Conservation (phyloP, 2,113 vertebrate genomes). For the Anhinga anhinga region DNA sequence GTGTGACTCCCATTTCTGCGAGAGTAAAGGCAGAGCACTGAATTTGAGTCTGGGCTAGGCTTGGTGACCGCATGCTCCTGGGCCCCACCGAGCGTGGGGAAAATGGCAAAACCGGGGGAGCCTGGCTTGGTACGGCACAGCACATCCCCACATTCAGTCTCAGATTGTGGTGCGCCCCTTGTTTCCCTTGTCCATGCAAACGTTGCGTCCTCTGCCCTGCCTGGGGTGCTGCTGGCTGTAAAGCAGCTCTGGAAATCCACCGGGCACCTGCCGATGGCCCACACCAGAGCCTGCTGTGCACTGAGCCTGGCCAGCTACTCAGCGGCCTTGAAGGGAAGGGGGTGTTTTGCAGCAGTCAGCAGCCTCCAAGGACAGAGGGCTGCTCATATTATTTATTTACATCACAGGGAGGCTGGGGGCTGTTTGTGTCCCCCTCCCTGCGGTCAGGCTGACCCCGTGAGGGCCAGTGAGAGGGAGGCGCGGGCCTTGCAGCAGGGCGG, state of each 20-base stretch:
- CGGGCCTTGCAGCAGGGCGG: background rate
- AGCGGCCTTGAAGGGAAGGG: background rate
- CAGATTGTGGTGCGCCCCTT: accelerated
- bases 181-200: accelerated
- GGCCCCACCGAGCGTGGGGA: accelerated
- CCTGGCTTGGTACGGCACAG: background rate
- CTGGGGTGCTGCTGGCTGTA: background rate
- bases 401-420: background rate
- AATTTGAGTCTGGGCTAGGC: background rate
- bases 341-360: background rate
- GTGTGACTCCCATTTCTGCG: background rate
- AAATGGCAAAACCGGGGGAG: accelerated
- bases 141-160: background rate
- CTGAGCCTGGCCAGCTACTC: accelerated
- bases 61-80: background rate
- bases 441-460: background rate
- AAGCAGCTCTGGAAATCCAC: background rate
- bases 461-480: background rate
- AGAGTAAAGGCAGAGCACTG: background rate
- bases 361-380: background rate
- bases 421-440: background rate
- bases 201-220: accelerated
- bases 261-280: background rate
- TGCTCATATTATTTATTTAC: accelerated
- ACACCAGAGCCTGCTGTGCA: accelerated